Evolutionary conservation across 2,113 vertebrate species (phyloP).

Genomic region (Engraulis encrasicolus): DNA sequence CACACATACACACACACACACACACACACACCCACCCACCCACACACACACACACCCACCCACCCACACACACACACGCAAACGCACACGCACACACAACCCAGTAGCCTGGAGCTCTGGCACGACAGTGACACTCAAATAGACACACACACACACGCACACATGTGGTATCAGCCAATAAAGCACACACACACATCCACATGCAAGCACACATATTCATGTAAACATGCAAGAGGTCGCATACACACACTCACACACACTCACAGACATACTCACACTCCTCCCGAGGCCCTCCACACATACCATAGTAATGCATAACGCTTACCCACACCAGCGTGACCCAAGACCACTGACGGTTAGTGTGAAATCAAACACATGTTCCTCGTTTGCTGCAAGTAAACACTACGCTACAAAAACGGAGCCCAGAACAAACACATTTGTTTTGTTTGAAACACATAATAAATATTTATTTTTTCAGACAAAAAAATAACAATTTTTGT

Average conservation of each 20-base stretch:
- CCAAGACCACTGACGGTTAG: not conserved
- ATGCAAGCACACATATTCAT: not conserved
- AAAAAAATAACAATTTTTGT: slow-evolving; percentile 68
- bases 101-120: too few species aligned
- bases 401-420: not conserved
- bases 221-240: too few species aligned
- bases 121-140: too few species aligned
- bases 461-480: slow-evolving; percentile 76
- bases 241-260: not conserved
- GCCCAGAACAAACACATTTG: not conserved
- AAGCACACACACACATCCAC: not conserved
- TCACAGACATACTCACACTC: not conserved
- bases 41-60: too few species aligned
- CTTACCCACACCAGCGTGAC: not conserved
- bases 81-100: too few species aligned
- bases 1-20: too few species aligned
- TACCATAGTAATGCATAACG: not conserved
- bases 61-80: too few species aligned
- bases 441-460: slow-evolving; percentile 69
- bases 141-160: not conserved
- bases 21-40: too few species aligned
- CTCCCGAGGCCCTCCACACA: not conserved
- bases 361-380: not conserved
- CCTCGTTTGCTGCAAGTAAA: not conserved
- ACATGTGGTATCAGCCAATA: too few species aligned